These are phyloP conservation scores for Bubo scandiacus DNA, from an alignment of 2,113 vertebrate species.

Conservation along the genomic window DNA sequence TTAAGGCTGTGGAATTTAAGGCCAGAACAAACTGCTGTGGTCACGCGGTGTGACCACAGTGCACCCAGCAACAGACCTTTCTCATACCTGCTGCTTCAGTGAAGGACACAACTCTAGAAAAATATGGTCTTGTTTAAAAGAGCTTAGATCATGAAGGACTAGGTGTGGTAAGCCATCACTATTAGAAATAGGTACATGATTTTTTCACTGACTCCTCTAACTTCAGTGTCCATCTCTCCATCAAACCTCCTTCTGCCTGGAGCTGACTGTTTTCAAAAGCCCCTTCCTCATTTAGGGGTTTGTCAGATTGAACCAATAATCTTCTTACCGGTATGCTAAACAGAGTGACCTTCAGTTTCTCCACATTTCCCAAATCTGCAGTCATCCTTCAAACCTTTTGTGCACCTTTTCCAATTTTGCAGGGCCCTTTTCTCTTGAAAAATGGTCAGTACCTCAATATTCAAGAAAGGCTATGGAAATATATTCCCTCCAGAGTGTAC, in stretches of 20 bases:
- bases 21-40: not conserved
- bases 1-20: not conserved
- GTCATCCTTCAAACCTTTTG: not conserved
- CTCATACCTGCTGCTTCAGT: not conserved
- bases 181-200: not conserved
- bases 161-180: not conserved
- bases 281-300: not conserved
- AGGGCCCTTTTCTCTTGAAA: not conserved
- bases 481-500: not conserved
- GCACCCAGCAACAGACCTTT: not conserved
- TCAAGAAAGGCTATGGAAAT: not conserved
- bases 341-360: not conserved
- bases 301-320: not conserved
- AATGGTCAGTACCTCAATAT: not conserved
- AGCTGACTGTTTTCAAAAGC: not conserved
- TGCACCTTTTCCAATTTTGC: not conserved
- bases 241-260: not conserved
- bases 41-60: not conserved
- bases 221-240: not conserved
- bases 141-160: not conserved
- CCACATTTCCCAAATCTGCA: not conserved
- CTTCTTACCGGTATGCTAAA: not conserved
- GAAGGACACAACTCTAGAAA: not conserved
- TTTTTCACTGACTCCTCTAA: not conserved
- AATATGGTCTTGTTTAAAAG: not conserved